Evolutionary conservation across 2,888 invertebrate genomes (phyloP), one percentile per base, ranked within the genome.

Genomic region (Mamestra brassicae): DNA sequence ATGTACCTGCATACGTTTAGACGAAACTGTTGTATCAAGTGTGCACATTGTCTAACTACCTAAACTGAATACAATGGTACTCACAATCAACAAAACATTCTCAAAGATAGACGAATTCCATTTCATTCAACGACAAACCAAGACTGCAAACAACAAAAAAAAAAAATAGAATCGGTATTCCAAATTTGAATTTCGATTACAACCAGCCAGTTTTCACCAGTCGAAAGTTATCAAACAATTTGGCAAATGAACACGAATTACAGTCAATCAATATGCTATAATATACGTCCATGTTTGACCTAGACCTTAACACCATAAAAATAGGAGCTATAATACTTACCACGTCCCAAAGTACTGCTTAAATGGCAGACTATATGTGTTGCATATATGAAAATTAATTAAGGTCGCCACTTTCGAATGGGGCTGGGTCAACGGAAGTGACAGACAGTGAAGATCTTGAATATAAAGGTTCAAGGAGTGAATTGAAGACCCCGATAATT

Each of bases 371-470:
- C 68, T 78, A 80, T 89, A 83, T 77, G 88, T 65, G 34, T 81
- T 87, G 91, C 90, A 91, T 91, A 88, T 84, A 83, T 87, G 85
- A 88, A 80, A 86, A 81, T 80, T 87, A 87, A 91, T 90, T 89
- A 88, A 81, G 75, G 74, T 64, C 80, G 70, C 76, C 74, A 87
- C 90, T 92, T 91, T 91, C 91, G 74, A 89, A 87, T 75, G 71
- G 77, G 58, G 80, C 83, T 78, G 76, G 83, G 81, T 76, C 83
- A 76, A 65, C 84, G 84, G 86, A 81, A 81, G 76, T 77, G 74
- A 74, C 78, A 77, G 83, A 80, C 74, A 64, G 60, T 58, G 73
- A 62, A 80, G 74, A 85, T 84, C 78, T 84, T 88, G 77, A 82
- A 77, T 76, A 17, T 47, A 72, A 72, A 71, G 74, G 81, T 78